These are phyloP conservation scores for Drosophila chauvacae DNA, from an alignment of 1,140 invertebrate genomes.

Conservation along the genomic window DNA sequence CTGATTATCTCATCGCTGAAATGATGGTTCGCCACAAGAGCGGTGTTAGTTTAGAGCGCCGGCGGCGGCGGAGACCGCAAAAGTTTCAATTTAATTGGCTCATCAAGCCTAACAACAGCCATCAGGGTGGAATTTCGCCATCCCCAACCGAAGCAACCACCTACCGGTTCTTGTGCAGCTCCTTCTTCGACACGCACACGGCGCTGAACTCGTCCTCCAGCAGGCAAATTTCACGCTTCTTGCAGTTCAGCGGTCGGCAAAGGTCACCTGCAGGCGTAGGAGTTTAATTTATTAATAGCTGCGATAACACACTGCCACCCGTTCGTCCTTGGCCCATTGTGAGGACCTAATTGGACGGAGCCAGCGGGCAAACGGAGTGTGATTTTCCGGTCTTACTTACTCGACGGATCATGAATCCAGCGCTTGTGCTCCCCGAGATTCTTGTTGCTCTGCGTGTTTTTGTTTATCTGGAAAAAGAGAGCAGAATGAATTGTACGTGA, in stretches of 20 bases:
- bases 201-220: conserved; percentile 94
- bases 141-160: conserved; percentile 6
- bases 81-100: conserved; percentile 78
- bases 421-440: conserved; percentile 86
- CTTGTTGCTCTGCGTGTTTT: conserved; percentile 72
- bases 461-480: conserved; percentile 67
- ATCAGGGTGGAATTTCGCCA: conserved; percentile 4
- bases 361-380: conserved; percentile 3
- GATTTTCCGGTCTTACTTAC: conserved; percentile 86
- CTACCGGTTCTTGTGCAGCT: conserved; percentile 92
- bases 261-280: conserved; percentile 89
- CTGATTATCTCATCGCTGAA: conserved; percentile 88
- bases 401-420: conserved; percentile 91
- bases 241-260: conserved; percentile 93
- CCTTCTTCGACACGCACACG: conserved; percentile 94
- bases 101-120: conserved; percentile 42
- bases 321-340: conserved; percentile 11
- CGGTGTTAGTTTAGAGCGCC: conserved; percentile 23
- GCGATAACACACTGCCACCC: conserved; percentile 12
- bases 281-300: conserved; percentile 49
- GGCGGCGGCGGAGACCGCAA: conserved; percentile 37
- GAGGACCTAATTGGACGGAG: conserved; percentile 7
- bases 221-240: conserved; percentile 94
- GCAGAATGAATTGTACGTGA: conserved; percentile 38
- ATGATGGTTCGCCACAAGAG: conserved; percentile 13